Evolutionary conservation across 2,888 invertebrate species (phyloP), one percentile per base, ranked within the genome.

Genomic region (Folsomia candida): DNA sequence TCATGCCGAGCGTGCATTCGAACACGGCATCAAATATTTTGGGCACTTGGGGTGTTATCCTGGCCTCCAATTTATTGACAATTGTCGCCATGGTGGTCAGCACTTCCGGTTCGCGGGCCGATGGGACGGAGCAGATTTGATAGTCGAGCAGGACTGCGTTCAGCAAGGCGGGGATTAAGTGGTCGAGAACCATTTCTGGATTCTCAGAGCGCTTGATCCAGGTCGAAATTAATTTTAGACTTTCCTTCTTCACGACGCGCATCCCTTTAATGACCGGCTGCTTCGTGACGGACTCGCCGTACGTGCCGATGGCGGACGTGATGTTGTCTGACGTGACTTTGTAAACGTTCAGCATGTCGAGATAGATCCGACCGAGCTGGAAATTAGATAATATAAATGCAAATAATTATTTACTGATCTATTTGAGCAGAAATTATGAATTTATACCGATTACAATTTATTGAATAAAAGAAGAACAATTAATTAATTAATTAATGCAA

Each of bases 11-110:
- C 66, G 99, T 99, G 84, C 97, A 98, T 85, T 97, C 97, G 85
- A 99, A 99, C 59, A 99, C 97, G 60, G 98, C 97, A 86, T 98
- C 97, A 85, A 99, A 97, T 82, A 99, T 98, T 86, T 95, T 95
- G 70, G 97, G 96, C 82, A 99, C 92, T 85, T 96, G 93, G 79
- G 91, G 90, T 71, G 96, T 97, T 80, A 98, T 96, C 83, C 93
- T 89, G 77, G 88, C 88, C 83, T 92, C 91, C 76, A 98, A 87
- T 85, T 92, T 93, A 84, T 96, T 91, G 72, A 98, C 95, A 83
- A 98, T 95, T 60, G 92, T 92, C 58, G 93, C 93, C 93, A 98
- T 97, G 77, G 95, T 93, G 80, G 93, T 93, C 67, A 99, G 87
- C 62, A 99, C 99, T 87, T 98, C 98, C 1, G 99, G 97, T 83